phyloP scores from a whole-genome alignment of 2,888 invertebrate genomes.

The Camptogramma bilineatum region DNA sequence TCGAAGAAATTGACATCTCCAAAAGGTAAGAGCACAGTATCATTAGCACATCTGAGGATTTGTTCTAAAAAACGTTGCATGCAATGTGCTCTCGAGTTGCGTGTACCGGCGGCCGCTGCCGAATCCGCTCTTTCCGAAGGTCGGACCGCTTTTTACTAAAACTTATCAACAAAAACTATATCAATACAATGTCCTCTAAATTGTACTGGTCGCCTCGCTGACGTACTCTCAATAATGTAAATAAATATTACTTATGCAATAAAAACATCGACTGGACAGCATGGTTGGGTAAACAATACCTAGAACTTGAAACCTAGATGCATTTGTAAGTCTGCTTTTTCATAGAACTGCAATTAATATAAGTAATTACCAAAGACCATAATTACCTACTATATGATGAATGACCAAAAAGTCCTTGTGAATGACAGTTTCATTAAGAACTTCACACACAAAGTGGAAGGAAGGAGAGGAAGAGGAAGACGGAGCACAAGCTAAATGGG shows the following conservation, averaged over 20 bases:
- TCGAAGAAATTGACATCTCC: no score
- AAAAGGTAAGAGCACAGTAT: slow-evolving; percentile 9
- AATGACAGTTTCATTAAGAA: no score
- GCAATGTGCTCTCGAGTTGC: slow-evolving; percentile 47
- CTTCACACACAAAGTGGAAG: no score
- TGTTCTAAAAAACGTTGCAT: slow-evolving; percentile 24
- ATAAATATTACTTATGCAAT: neutral
- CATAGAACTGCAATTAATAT: no score
- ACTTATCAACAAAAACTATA: slow-evolving; percentile 8
- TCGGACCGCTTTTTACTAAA: slow-evolving; percentile 40
- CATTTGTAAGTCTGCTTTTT: neutral
- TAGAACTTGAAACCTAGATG: no score
- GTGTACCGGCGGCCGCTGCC: slow-evolving; percentile 31
- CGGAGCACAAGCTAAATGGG: no score
- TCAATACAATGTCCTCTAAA: neutral
- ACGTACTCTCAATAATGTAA: neutral
- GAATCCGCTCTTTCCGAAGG: slow-evolving; percentile 34
- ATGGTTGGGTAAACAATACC: neutral
- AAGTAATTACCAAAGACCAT: no score
- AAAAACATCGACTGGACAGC: neutral
- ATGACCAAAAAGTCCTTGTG: no score
- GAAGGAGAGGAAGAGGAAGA: no score
- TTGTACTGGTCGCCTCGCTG: neutral
- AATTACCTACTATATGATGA: neutral
- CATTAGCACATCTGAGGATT: slow-evolving; percentile 10